phyloP scores from a whole-genome alignment of 2,113 vertebrate genomes.

The Poeciliopsis occidentalis region DNA sequence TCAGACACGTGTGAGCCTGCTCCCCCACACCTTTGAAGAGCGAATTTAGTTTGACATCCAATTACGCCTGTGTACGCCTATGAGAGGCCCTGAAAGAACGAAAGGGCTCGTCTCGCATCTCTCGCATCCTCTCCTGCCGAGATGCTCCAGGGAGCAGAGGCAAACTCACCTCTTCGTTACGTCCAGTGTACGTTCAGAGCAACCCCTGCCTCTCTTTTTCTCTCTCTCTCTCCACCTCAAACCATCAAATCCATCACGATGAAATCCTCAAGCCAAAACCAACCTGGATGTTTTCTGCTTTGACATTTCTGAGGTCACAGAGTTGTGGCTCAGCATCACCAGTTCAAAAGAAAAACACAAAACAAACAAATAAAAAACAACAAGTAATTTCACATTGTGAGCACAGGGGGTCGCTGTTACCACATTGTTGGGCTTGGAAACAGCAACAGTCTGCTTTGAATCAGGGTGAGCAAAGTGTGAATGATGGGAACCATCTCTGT shows the following conservation, averaged over 20 bases:
- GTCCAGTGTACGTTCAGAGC: neutral
- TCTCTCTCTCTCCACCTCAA: neutral
- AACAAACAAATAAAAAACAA: neutral
- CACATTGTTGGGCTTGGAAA: conserved; percentile 29
- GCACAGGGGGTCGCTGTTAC: conserved; percentile 71
- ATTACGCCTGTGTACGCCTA: conserved; percentile 7
- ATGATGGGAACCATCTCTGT: conserved; percentile 22
- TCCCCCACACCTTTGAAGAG: conserved; percentile 30
- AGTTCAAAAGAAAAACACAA: neutral
- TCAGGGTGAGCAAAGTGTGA: conserved; percentile 22
- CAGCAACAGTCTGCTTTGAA: conserved; percentile 18
- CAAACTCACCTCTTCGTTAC: conserved; percentile 9
- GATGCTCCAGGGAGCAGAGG: conserved; percentile 16
- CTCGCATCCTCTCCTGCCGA: conserved; percentile 24
- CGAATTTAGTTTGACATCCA: conserved; percentile 42
- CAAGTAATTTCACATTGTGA: conserved; percentile 26
- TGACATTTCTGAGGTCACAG: conserved; percentile 21
- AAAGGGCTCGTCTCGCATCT: conserved; percentile 25
- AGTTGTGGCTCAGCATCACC: conserved; percentile 5
- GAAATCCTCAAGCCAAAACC: conserved; percentile 8
- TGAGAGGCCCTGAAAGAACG: conserved; percentile 26
- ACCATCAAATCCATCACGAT: conserved; percentile 18
- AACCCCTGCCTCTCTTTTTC: neutral
- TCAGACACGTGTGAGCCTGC: conserved; percentile 18
- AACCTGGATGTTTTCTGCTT: conserved; percentile 18